A percentile compares a stretch with the other conserved stretches of the same genome.
Conservation (phyloP, 2,797 vertebrate genomes). For the Chromis chromis region DNA sequence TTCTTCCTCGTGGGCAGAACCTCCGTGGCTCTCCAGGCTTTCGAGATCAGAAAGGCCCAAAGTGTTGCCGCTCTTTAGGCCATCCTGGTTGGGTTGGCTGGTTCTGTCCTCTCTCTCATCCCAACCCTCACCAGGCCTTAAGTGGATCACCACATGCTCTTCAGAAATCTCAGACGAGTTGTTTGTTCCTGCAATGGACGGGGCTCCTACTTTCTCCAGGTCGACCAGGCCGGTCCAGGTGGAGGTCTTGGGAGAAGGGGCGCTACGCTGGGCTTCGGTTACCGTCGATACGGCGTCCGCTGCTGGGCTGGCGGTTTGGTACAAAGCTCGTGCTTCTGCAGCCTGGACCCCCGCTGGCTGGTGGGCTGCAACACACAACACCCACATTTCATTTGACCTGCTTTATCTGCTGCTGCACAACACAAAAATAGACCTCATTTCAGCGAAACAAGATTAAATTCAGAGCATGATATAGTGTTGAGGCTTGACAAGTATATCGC, state of each 20-base stretch:
- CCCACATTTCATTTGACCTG: conserved; percentile 37
- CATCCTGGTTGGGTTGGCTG: conserved; percentile 33
- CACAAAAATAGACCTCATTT: conserved; percentile 6
- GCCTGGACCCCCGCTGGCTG: conserved; percentile 71
- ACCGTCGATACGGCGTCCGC: conserved; percentile 47
- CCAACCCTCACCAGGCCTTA: conserved; percentile 67
- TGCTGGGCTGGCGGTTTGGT: conserved; percentile 50
- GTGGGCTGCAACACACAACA: conserved; percentile 74
- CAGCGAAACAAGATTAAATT: conserved; percentile 24
- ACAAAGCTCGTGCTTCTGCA: conserved; percentile 52
- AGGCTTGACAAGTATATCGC: neutral
- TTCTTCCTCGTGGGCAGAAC: conserved; percentile 79
- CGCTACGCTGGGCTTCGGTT: conserved; percentile 48
- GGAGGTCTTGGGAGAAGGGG: conserved; percentile 64
- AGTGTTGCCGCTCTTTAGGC: conserved; percentile 34
- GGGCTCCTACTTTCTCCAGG: conserved; percentile 66
- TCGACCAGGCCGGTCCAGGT: conserved; percentile 77
- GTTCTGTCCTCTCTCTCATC: conserved; percentile 32
- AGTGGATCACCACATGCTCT: conserved; percentile 83
- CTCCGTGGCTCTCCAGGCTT: conserved; percentile 70
- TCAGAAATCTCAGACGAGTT: conserved; percentile 84
- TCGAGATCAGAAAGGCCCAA: conserved; percentile 54
- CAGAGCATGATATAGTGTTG: conserved; percentile 9
- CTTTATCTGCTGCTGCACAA: conserved; percentile 31
- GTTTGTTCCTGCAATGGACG: conserved; percentile 61